Base-by-base conservation (phyloP, 2,888 invertebrate species). In the Enchytraeus crypticus region DNA sequence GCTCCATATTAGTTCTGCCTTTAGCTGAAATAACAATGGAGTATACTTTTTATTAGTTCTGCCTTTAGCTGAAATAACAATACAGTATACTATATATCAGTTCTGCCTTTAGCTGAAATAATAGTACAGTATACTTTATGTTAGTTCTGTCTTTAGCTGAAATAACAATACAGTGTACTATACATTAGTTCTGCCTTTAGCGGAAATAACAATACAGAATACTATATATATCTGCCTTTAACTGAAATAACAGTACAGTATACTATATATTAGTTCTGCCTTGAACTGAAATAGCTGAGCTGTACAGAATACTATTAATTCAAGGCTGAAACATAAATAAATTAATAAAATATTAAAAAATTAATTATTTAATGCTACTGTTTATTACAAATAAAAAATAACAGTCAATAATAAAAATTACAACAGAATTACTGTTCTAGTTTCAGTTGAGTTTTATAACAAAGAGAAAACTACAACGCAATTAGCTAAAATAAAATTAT, bases 1-100 rank as follows among this genome's bases (percentile, higher is more conserved):
- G 53, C 3, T 61, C 61, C 34, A 53, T 51, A 43, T 53, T 53
- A 23, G 61, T 61, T 21, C 53, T 43, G 30, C 61, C 61, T 57
- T 58, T 61, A n/a, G 61, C 61, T 61, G 18, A 38, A 54, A 54
- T 38, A 34, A 30, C 3, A 32, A 53, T 1, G 4, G 5, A 23
- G 11, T 23, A 8, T 14, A 38, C 18, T 18, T 38, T 8, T 18
- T 18, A 14, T 38, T 38, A 38, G 8, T 38, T 38, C 38, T 14
- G 38, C 38, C 18, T 38, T 38, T 38, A 38, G 8, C 18, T 38
- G 18, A 14, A 38, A 14, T 14, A 38, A 38, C 18, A 14, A 38
- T 14, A 38, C 38, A 38, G 18, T 14, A 8, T 14, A 38, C 18
- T 18, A 14, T 8, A 8, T 18, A 14, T 38, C 18, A 38, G 8